Conservation (phyloP, 2,888 invertebrate species). For the Isotomurus palustris region DNA sequence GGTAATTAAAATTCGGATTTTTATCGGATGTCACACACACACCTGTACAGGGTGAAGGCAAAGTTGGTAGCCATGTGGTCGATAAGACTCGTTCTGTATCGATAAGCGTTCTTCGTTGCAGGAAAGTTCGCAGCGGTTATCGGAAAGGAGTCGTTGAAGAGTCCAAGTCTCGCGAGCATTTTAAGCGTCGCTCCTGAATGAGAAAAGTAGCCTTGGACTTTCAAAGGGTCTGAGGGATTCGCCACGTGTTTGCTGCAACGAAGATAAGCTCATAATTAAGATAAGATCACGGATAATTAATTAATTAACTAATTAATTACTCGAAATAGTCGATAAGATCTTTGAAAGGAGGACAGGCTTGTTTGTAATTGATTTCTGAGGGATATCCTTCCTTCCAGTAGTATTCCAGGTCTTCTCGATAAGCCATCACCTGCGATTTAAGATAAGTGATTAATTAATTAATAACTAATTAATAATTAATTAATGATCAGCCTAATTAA, state of each 20-base stretch:
- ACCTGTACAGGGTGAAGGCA: conserved; percentile 44
- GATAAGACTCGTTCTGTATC: conserved; percentile 61
- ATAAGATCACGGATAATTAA: neutral
- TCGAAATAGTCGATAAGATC: conserved; percentile 66
- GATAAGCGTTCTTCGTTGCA: conserved; percentile 50
- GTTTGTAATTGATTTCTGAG: conserved; percentile 64
- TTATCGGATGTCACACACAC: neutral
- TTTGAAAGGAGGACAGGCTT: conserved; percentile 69
- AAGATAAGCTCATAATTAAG: too few species aligned
- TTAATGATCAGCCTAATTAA: neutral
- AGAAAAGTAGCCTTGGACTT: conserved; percentile 65
- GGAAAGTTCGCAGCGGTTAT: conserved; percentile 57
- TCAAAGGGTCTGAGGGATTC: too few species aligned
- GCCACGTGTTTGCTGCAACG: too few species aligned
- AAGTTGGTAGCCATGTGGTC: conserved; percentile 72
- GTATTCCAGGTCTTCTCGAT: conserved; percentile 69
- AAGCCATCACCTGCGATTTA: conserved; percentile 59
- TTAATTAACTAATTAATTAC: conserved; percentile 50
- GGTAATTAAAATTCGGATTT: neutral
- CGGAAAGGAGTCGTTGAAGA: conserved; percentile 62
- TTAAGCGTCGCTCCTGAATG: conserved; percentile 79
- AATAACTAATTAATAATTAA: neutral
- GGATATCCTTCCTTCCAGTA: conserved; percentile 82
- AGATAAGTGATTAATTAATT: neutral
- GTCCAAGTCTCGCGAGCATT: conserved; percentile 64